These are phyloP conservation scores for Trematomus loennbergii DNA, from an alignment of 2,113 vertebrate species.

Conservation along the genomic window DNA sequence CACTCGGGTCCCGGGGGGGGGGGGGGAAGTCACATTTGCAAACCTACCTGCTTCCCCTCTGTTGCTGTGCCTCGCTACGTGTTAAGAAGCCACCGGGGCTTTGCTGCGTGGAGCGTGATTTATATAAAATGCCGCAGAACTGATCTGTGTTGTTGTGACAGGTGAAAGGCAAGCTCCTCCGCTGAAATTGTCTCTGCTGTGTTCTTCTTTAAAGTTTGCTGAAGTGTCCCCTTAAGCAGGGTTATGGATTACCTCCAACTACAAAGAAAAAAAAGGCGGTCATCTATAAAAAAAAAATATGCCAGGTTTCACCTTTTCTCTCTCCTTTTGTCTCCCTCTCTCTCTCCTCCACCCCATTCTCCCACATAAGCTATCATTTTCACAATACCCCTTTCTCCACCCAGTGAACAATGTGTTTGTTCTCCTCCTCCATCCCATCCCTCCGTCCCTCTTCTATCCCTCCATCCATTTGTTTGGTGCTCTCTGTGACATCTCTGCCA, in stretches of 20 bases:
- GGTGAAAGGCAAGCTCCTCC: slow-evolving; percentile 17
- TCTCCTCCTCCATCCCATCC: slow-evolving; percentile 58
- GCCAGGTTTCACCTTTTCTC: slow-evolving; percentile 69
- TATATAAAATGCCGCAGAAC: neutral
- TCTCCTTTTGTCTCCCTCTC: slow-evolving; percentile 59
- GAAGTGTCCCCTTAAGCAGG: slow-evolving; percentile 39
- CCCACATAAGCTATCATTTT: slow-evolving; percentile 72
- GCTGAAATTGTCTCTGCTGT: slow-evolving; percentile 17
- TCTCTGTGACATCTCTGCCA: slow-evolving; percentile 85
- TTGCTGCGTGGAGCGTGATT: neutral
- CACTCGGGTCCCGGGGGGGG: slow-evolving; percentile 35
- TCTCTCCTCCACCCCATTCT: slow-evolving; percentile 36
- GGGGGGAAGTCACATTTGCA: slow-evolving; percentile 16
- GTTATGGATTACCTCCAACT: slow-evolving; percentile 56
- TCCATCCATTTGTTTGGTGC: slow-evolving; percentile 78
- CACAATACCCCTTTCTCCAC: slow-evolving; percentile 72
- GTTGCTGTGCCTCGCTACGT: slow-evolving; percentile 13
- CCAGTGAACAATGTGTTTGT: slow-evolving; percentile 77
- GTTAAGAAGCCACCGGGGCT: slow-evolving; percentile 15
- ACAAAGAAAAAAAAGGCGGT: slow-evolving; percentile 19
- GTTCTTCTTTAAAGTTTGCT: slow-evolving; percentile 37
- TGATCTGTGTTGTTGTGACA: slow-evolving; percentile 35
- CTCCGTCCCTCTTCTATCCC: slow-evolving; percentile 59
- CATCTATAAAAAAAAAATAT: slow-evolving; percentile 50
- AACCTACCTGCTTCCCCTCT: slow-evolving; percentile 34